Conservation (phyloP, 2,797 vertebrate genomes). For the Carduelis carduelis region DNA sequence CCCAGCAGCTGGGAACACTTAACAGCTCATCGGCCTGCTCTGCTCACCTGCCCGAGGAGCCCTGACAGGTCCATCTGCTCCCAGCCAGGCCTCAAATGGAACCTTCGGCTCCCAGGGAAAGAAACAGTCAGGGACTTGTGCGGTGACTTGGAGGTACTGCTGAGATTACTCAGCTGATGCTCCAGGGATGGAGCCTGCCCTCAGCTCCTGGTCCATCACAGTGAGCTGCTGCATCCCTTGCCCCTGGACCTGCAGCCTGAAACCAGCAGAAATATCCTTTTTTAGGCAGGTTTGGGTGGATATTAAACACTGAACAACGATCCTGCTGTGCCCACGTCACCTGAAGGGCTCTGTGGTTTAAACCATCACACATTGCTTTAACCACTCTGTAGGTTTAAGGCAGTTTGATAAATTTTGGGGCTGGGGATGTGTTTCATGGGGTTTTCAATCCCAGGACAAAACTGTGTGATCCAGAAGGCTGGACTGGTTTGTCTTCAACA, state of each 20-base stretch:
- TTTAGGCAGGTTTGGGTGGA: background rate
- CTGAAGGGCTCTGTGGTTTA: accelerated
- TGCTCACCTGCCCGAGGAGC: constrained; percentile 70
- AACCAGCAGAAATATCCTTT: background rate
- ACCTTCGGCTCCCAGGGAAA: background rate
- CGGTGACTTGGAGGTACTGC: background rate
- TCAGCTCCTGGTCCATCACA: background rate
- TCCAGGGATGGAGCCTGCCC: background rate
- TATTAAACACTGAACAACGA: accelerated
- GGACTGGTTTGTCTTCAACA: background rate
- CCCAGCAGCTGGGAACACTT: constrained; percentile 75
- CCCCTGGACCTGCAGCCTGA: background rate
- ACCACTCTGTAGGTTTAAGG: background rate
- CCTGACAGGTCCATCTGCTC: constrained; percentile 72
- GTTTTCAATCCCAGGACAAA: background rate
- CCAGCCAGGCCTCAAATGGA: constrained; percentile 52
- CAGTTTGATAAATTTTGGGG: background rate
- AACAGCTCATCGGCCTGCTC: constrained; percentile 69
- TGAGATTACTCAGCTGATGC: background rate
- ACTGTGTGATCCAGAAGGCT: accelerated
- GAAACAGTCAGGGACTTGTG: background rate
- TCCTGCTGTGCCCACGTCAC: background rate
- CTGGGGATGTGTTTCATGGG: accelerated
- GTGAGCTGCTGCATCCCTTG: background rate
- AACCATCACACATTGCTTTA: accelerated